Evolutionary conservation across 2,797 vertebrate species (phyloP), one percentile per base, ranked within the genome.

Genomic region (Lithobates pipiens): DNA sequence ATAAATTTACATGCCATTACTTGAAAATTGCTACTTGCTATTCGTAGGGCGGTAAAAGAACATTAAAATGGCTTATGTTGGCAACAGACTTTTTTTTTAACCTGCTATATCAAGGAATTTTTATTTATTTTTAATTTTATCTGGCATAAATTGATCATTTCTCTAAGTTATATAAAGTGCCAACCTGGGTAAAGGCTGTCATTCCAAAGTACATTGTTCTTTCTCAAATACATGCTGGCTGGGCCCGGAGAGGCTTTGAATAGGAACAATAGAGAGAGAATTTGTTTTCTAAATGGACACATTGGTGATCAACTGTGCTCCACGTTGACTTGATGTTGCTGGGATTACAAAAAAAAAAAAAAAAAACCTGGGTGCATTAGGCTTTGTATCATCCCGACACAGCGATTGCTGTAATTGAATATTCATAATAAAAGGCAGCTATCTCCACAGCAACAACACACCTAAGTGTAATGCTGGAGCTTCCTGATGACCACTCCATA

Each of bases 1-100:
- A 77, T 91, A 93, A 92, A 92, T 93, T 92, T 95, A 90, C 93
- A 92, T 93, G 91, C 94, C 95, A 95, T 96, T 95, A 92, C 91
- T 91, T 93, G 89, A 91, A 95, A 95, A 94, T 94, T 93, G 91
- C 90, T 93, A 89, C 92, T 95, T 95, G 93, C 93, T 91, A 91
- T 93, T 94, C 93, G 87, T 94, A 91, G 93, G 92, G 93, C 91
- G 89, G 89, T 29, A 44, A 39, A 34, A 87, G 81, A 2, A 32
- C 23, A 61, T 34, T 61, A 72, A 72, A 80, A 34, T 71, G 67
- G 39, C 39, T 39, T 39, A 39, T 54, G 61, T 46, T 68, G 21
- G 61, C 34, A 21, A 15, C n/a, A 9, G 21, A 3, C 21, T 27
- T 68, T 69, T 3, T 21, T 21, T 34, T 76, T 32, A 23, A 61